Evolutionary conservation across 2,113 vertebrate species (phyloP).

Genomic region (Prinia subflava): DNA sequence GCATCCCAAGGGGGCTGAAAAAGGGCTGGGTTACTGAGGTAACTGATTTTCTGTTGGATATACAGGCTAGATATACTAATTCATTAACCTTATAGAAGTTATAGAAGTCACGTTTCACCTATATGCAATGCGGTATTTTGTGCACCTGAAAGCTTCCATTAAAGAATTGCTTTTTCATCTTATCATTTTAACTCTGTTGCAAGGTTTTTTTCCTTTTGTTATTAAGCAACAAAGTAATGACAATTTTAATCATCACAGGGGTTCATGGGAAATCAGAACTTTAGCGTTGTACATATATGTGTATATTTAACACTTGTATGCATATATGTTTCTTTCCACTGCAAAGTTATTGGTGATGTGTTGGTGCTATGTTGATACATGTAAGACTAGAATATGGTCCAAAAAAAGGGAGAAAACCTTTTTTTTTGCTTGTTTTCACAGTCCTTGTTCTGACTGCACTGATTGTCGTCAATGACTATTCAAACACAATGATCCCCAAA

Average conservation of each 20-base stretch:
- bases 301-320: background rate
- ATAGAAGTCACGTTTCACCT: background rate
- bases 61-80: background rate
- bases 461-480: background rate
- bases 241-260: background rate
- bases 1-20: background rate
- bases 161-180: background rate
- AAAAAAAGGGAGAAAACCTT: background rate
- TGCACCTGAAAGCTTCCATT: background rate
- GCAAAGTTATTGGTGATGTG: background rate
- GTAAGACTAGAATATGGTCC: background rate
- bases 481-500: background rate
- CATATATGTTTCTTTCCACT: background rate
- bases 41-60: background rate
- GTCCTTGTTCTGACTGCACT: background rate
- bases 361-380: background rate
- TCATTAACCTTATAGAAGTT: background rate
- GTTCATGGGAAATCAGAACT: background rate
- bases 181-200: background rate
- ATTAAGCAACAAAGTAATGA: background rate
- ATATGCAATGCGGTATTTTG: background rate
- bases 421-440: background rate
- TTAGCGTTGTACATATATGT: background rate
- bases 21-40: background rate
- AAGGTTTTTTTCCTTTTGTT: background rate